A percentile compares a stretch with the other conserved stretches of the same genome.
phyloP scores from a whole-genome alignment of 2,113 vertebrate genomes.

The Numenius arquata region DNA sequence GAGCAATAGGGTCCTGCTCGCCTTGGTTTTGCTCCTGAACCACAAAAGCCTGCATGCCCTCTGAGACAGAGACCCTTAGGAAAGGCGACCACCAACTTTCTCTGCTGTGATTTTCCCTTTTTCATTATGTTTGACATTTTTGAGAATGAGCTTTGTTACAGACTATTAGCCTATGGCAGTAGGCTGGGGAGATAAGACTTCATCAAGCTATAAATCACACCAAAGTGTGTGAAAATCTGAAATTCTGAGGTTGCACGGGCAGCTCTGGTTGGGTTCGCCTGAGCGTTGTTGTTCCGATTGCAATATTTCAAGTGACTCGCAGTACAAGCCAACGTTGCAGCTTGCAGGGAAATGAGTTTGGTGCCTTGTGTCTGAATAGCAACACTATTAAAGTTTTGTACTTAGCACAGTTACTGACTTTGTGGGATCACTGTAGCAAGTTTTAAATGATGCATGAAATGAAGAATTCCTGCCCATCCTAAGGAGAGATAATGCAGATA shows the following conservation, averaged over 20 bases:
- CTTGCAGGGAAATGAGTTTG: conserved; percentile 60
- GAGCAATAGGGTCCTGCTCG: fast-evolving
- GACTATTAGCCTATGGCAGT: conserved; percentile 69
- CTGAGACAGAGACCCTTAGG: background rate
- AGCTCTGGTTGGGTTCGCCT: conserved; percentile 18
- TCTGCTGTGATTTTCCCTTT: conserved; percentile 29
- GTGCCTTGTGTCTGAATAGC: conserved; percentile 44
- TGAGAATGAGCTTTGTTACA: conserved; percentile 67
- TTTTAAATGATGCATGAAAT: conserved; percentile 76
- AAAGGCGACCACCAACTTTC: conserved; percentile 18
- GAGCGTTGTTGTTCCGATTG: background rate
- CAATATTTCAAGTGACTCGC: conserved; percentile 19
- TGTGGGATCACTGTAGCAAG: conserved; percentile 69
- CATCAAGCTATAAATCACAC: conserved; percentile 66
- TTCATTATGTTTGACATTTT: conserved; percentile 66
- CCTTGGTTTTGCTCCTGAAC: background rate
- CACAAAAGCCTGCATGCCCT: fast-evolving
- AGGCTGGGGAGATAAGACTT: conserved; percentile 67
- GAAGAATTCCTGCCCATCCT: conserved; percentile 68
- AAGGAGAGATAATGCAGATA: conserved; percentile 68
- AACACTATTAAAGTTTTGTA: conserved; percentile 68
- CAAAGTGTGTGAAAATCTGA: conserved; percentile 26
- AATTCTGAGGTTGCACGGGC: background rate
- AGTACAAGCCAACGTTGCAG: background rate
- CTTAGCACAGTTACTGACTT: conserved; percentile 68